Evolutionary conservation across 1,140 invertebrate species (phyloP), one percentile per base, ranked within the genome.

Genomic region (Halictus rubicundus): DNA sequence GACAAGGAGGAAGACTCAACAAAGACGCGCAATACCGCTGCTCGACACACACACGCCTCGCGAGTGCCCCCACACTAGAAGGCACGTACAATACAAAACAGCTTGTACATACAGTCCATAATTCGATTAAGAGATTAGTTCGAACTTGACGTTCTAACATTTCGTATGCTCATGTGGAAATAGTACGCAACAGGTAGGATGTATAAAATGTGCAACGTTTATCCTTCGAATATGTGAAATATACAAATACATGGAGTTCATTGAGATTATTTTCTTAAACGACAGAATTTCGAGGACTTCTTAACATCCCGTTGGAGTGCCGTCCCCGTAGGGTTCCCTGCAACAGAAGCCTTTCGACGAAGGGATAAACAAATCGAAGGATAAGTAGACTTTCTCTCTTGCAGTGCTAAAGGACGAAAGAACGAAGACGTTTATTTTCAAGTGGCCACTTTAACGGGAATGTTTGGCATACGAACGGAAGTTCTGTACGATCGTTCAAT

Each of bases 341-440:
- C 64, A 46, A 57, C 57, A 69, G 73, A 69, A 81, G 49, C 54
- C 65, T 61, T 68, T 52, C 6, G 8, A 78, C 25, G 32, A 57
- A 71, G 63, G 68, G 72, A 59, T 85, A 86, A 86, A 85, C 83
- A 79, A 59, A 81, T 68, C 19, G 25, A 83, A 81, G 57, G 52
- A 76, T 60, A 66, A 80, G 75, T 72, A 74, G 57, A 70, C 63
- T 68, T 46, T 64, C 60, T 66, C 68, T 82, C 68, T 82, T 54
- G 25, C 59, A 37, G 69, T 21, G 69, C 59, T 46, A 66, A 81
- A 78, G 64, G 74, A 69, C 68, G 37, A 68, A n/a, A n/a, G n/a
- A 65, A 70, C 49, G 68, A 70, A 59, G 21, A 61, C 25, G 60
- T 49, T 68, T 46, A 49, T 72, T 60, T 71, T 39, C 2, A 25